Conservation (phyloP, 2,113 vertebrate species). For the Corynorhinus townsendii region DNA sequence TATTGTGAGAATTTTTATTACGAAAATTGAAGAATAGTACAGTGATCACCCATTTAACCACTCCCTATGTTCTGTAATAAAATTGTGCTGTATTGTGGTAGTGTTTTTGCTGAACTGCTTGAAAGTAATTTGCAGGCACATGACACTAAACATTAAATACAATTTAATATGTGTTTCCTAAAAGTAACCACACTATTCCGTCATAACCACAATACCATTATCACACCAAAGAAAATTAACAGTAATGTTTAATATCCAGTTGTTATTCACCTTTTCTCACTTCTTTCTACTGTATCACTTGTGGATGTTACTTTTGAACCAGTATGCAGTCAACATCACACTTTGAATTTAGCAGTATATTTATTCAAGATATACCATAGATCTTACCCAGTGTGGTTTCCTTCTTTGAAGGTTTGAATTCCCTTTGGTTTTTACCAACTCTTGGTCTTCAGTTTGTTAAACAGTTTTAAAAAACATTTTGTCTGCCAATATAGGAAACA, state of each 20-base stretch:
- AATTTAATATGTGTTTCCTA: not conserved
- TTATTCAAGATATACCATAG: not conserved
- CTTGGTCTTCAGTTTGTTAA: conserved; percentile 1
- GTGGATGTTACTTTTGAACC: not conserved
- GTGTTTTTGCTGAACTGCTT: not conserved
- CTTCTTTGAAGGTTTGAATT: not conserved
- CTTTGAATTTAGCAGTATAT: not conserved
- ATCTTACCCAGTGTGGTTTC: not conserved
- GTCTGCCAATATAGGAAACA: not conserved
- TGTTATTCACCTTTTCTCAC: not conserved
- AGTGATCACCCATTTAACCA: not conserved
- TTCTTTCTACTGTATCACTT: not conserved
- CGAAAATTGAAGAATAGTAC: not conserved
- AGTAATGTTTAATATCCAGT: not conserved
- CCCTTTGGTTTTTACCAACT: not conserved
- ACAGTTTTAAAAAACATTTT: not conserved
- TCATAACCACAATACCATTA: not conserved
- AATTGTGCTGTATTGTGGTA: not conserved
- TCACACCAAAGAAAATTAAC: not conserved
- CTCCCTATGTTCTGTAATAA: not conserved
- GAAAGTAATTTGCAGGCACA: not conserved
- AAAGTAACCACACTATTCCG: not conserved
- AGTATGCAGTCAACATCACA: not conserved
- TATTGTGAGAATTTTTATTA: conserved; percentile 1
- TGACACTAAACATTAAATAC: not conserved